Evolutionary conservation across 2,113 vertebrate genomes (phyloP).

Genomic region (Polyodon spathula): DNA sequence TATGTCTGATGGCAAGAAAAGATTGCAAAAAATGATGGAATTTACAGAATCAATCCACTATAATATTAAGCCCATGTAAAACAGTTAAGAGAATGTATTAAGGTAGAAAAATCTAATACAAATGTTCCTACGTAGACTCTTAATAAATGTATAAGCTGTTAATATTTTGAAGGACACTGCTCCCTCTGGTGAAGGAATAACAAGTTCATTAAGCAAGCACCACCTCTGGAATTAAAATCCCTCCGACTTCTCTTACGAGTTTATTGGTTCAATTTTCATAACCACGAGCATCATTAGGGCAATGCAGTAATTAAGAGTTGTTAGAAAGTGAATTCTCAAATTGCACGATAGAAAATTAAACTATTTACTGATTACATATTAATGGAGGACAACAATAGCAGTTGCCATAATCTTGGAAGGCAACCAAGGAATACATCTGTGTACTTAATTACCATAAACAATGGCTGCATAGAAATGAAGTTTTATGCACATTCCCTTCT

Average conservation of each 20-base stretch:
- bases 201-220: constrained; percentile 96
- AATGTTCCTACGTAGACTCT: too few species aligned
- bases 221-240: constrained; percentile 89
- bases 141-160: too few species aligned
- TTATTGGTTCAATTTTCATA: constrained; percentile 88
- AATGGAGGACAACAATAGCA: constrained; percentile 99
- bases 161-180: constrained; percentile 69
- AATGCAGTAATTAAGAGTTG: constrained; percentile 99
- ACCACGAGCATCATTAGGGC: constrained; percentile 98
- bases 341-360: constrained; percentile 99
- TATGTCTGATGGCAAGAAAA: too few species aligned
- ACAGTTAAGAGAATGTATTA: too few species aligned
- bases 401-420: constrained; percentile 99
- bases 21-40: too few species aligned
- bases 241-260: constrained; percentile 66
- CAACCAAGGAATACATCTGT: constrained; percentile 99
- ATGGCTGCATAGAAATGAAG: constrained; percentile 99
- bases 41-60: too few species aligned
- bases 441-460: constrained; percentile 99
- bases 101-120: too few species aligned
- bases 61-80: too few species aligned
- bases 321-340: constrained; percentile 99
- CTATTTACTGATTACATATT: constrained; percentile 99
- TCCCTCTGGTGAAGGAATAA: constrained; percentile 89
- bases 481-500: constrained; percentile 99